Evolutionary conservation across 2,797 vertebrate species (phyloP).

Genomic region (Peromyscus nudipes): DNA sequence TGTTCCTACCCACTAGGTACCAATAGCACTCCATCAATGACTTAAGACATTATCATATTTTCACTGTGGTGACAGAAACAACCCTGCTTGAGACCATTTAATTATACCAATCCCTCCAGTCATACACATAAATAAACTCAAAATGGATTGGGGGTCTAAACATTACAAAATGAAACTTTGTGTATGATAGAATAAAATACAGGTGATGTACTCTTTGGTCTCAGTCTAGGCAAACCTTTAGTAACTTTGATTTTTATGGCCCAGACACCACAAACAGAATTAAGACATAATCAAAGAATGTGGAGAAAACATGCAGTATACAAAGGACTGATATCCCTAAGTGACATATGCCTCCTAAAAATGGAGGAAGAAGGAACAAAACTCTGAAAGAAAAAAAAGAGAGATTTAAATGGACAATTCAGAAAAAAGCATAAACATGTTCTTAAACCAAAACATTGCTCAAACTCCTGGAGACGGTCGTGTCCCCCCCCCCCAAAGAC

Average conservation of each 20-base stretch:
- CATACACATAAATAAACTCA: conserved; percentile 17
- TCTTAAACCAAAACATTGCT: not conserved
- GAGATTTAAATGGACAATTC: not conserved
- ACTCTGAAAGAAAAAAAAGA: not conserved
- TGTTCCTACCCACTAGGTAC: conserved; percentile 5
- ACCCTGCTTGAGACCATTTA: conserved; percentile 15
- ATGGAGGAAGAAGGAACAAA: conserved; percentile 2
- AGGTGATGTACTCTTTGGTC: conserved; percentile 9
- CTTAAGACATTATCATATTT: not conserved
- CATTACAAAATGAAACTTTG: conserved; percentile 55
- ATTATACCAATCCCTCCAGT: not conserved
- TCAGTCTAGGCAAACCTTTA: not conserved
- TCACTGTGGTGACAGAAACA: not conserved
- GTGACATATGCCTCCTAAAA: conserved; percentile 20
- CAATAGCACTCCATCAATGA: not conserved
- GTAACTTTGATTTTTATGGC: not conserved
- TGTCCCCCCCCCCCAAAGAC: not conserved
- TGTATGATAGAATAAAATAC: conserved; percentile 27
- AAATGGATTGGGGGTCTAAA: conserved; percentile 17
- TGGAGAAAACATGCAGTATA: not conserved
- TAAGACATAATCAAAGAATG: not conserved
- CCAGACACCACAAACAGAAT: conserved; percentile 31
- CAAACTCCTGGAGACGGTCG: not conserved
- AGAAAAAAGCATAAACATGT: not conserved
- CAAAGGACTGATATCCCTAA: not conserved